Evolutionary conservation across 1,140 invertebrate genomes (phyloP), one percentile per base, ranked within the genome.

Genomic region (Hylaeus volcanicus): DNA sequence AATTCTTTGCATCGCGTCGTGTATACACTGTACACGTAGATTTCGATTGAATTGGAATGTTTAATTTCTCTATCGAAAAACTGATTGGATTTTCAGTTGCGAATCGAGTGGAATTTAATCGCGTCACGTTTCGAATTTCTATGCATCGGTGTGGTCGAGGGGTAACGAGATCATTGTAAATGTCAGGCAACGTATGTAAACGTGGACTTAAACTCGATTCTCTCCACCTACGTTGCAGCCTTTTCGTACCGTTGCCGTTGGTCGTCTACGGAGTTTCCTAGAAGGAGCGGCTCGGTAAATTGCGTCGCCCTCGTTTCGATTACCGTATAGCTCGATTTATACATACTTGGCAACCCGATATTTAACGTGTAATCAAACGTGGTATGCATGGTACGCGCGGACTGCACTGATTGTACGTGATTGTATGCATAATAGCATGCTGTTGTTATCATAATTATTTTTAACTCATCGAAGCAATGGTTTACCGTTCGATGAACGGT

Each of bases 271-370:
- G 51, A 58, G 72, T 72, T 61, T 82, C 74, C 70, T 80, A 77
- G 82, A 81, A 70, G n/a, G 11, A 26, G 60, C 48, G 26, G 26
- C 26, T 26, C 68, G 68, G 51, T 75, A 71, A 74, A 69, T 79
- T 74, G 79, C 74, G 51, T 74, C 65, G 83, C 41, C 84, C 85
- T 82, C 83, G 53, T 85, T 86, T 86, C 83, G 79, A 82, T 85
- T 78, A 85, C 45, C 61, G 51, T 60, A 37, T 56, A 80, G 74
- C 78, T 80, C 78, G 78, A 74, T 80, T 80, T 80, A 66, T 74
- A 66, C 53, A 14, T 3, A 41, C 41, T 39, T 64, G 26, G 26
- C 26, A 48, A 37, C 63, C 48, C 58, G 39, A 45, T 78, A 71
- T 72, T 78, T 78, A 78, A 78, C 37, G 58, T 72, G 56, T 26